These are phyloP conservation scores for Mobula hypostoma DNA, from an alignment of 2,113 vertebrate species.

Conservation along the genomic window DNA sequence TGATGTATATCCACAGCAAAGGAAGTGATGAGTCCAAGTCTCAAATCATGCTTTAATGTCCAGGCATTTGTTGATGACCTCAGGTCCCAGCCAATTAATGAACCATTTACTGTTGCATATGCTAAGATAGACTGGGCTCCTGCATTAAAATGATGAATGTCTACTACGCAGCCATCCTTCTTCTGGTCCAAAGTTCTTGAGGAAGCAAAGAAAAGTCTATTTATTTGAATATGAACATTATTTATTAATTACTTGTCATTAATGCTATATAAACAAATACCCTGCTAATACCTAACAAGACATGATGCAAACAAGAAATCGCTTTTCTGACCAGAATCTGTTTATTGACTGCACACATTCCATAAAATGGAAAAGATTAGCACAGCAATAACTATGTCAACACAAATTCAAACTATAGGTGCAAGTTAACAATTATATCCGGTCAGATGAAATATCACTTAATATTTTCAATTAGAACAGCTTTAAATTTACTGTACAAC, in stretches of 20 bases:
- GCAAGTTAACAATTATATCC: neutral
- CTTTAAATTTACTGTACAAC: neutral
- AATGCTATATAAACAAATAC: neutral
- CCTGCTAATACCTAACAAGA: neutral
- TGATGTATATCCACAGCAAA: slow-evolving; percentile 95
- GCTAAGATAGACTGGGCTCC: slow-evolving; percentile 88
- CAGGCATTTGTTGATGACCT: slow-evolving; percentile 81
- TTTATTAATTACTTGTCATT: neutral
- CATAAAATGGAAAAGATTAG: neutral
- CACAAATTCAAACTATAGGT: neutral
- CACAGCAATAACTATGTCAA: neutral
- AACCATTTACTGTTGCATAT: slow-evolving; percentile 88
- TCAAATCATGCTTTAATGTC: slow-evolving; percentile 84
- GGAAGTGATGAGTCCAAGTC: slow-evolving; percentile 89
- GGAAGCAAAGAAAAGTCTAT: neutral
- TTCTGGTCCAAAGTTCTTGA: slow-evolving; percentile 75
- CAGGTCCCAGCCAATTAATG: slow-evolving; percentile 92
- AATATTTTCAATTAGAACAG: neutral
- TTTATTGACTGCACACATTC: neutral
- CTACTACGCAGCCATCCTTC: slow-evolving; percentile 90
- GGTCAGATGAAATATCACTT: neutral
- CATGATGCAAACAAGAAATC: neutral
- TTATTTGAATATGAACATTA: neutral
- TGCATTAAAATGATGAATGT: slow-evolving; percentile 91
- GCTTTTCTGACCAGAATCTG: neutral